Evolutionary conservation across 1,140 invertebrate genomes (phyloP).

Genomic region (Drosophila azteca): DNA sequence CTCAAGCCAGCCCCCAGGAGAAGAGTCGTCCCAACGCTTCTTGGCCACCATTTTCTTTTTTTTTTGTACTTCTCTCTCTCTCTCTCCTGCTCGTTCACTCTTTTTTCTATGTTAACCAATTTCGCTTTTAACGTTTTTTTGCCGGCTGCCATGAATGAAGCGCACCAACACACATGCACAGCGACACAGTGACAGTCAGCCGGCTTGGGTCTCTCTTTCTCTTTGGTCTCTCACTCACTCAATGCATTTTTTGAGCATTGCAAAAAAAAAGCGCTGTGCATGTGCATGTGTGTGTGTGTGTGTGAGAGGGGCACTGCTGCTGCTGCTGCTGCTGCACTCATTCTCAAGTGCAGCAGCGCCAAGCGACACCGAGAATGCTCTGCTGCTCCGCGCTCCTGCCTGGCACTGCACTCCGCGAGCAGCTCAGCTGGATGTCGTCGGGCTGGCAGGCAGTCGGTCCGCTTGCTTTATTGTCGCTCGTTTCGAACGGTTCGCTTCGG

Average conservation of each 20-base stretch:
- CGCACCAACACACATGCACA: constrained; percentile 44
- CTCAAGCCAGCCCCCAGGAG: constrained; percentile 23
- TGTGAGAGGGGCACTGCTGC: constrained; percentile 38
- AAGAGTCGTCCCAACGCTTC: constrained; percentile 34
- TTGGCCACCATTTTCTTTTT: constrained; percentile 75
- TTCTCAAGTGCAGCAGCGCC: constrained; percentile 25
- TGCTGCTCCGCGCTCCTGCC: constrained; percentile 28
- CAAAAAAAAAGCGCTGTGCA: not conserved
- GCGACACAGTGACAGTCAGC: constrained; percentile 23
- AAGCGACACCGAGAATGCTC: not conserved
- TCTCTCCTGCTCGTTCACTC: constrained; percentile 3
- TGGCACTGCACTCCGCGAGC: constrained; percentile 50
- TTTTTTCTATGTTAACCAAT: constrained; percentile 66
- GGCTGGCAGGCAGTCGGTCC: not conserved
- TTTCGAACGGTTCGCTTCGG: constrained; percentile 80
- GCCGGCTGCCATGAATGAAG: constrained; percentile 80
- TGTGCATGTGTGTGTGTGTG: constrained; percentile 16
- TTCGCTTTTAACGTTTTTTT: constrained; percentile 80
- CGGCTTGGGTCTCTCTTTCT: constrained; percentile 41
- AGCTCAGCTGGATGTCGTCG: constrained; percentile 69
- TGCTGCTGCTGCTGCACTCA: constrained; percentile 47
- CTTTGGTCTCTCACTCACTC: constrained; percentile 10
- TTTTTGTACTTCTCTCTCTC: constrained; percentile 23
- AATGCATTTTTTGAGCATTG: too few relatives aligned
- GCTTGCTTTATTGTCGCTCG: constrained; percentile 77